Evolutionary conservation across 2,888 invertebrate genomes (phyloP).

Genomic region (Tenthredo scrophulariae): DNA sequence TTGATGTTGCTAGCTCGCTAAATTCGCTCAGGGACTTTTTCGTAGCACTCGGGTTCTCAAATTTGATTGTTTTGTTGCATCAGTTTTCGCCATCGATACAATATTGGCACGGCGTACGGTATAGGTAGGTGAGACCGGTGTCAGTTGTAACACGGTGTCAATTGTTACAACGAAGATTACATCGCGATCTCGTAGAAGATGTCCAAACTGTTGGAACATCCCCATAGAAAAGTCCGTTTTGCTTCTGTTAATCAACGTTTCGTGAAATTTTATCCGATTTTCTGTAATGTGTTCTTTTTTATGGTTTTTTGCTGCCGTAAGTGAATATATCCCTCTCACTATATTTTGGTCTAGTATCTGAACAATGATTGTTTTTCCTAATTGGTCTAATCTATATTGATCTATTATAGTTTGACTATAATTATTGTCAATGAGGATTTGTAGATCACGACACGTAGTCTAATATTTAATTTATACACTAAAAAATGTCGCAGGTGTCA

Average conservation of each 20-base stretch:
- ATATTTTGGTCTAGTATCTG: background rate
- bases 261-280: slow-evolving; percentile 3
- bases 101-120: no score
- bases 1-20: no score
- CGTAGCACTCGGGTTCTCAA: no score
- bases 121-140: no score
- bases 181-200: slow-evolving; percentile 5
- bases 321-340: slow-evolving; percentile 35
- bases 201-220: background rate
- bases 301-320: slow-evolving; percentile 37
- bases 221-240: slow-evolving; percentile 12
- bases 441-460: background rate
- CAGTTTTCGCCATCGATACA: no score
- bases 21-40: no score
- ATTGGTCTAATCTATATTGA: slow-evolving; percentile 31
- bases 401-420: slow-evolving; percentile 27
- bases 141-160: no score
- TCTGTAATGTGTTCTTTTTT: slow-evolving; percentile 27
- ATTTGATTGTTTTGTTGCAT: no score
- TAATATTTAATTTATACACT: background rate
- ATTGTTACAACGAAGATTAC: slow-evolving; percentile 28
- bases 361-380: slow-evolving; percentile 12
- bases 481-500: slow-evolving; percentile 25
- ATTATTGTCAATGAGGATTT: slow-evolving; percentile 3
- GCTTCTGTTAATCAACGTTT: slow-evolving; percentile 43